phyloP scores from a whole-genome alignment of 1,140 invertebrate species.

The Drosophila setifemur region DNA sequence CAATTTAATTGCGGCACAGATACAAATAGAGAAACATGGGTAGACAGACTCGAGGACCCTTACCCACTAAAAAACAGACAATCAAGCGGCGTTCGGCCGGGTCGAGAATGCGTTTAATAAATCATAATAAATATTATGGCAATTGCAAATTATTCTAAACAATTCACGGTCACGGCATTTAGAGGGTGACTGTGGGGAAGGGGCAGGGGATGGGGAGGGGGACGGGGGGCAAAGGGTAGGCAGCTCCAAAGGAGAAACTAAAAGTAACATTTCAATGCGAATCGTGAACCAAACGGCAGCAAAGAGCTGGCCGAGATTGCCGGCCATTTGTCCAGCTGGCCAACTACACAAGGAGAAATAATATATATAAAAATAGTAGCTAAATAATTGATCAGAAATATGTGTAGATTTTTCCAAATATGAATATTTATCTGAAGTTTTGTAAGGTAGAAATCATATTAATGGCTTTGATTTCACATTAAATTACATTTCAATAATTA shows the following conservation, averaged over 20 bases:
- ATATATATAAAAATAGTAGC: no score
- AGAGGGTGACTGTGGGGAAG: neutral
- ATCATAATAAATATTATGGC: conserved; percentile 76
- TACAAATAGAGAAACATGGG: neutral
- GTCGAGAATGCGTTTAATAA: conserved; percentile 64
- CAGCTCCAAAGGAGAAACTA: conserved; percentile 21
- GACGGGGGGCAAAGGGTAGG: conserved; percentile 1
- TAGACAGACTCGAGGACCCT: conserved; percentile 62
- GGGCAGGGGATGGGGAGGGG: neutral
- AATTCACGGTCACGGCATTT: conserved; percentile 71
- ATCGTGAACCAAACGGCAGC: conserved; percentile 36
- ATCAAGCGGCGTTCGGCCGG: conserved; percentile 1
- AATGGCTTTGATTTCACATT: no score
- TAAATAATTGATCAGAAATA: no score
- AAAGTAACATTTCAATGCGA: conserved; percentile 55
- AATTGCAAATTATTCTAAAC: conserved; percentile 76
- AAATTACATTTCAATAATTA: no score
- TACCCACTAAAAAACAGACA: conserved; percentile 7
- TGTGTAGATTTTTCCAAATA: no score
- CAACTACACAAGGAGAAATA: no score
- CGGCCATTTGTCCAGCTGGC: neutral
- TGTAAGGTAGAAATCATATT: no score
- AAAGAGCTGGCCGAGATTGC: neutral
- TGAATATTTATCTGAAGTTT: no score
- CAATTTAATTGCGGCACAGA: conserved; percentile 66